These are phyloP conservation scores for Cryptocephalus primarius DNA, from an alignment of 2,888 invertebrate genomes.

Conservation along the genomic window DNA sequence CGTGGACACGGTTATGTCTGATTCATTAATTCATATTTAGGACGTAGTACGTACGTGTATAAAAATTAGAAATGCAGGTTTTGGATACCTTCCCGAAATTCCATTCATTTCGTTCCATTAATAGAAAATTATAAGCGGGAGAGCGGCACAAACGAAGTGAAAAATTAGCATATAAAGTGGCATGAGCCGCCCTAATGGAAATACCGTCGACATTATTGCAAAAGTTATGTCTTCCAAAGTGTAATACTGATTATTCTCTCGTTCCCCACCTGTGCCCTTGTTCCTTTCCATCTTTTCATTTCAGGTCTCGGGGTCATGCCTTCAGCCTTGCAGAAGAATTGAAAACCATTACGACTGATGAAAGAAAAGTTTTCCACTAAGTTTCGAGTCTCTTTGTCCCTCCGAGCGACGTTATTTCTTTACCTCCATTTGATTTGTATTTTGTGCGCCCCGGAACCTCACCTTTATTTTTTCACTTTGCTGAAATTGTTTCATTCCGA, in stretches of 20 bases:
- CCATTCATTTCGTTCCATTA: too few relatives aligned
- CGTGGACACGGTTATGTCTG: too few relatives aligned
- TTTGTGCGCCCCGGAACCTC: constrained; percentile 19
- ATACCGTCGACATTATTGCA: constrained; percentile 11
- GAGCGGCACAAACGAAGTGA: not conserved
- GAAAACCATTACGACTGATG: constrained; percentile 39
- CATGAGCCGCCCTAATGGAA: constrained; percentile 9
- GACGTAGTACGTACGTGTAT: too few relatives aligned
- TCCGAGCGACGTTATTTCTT: constrained; percentile 26
- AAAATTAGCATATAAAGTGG: constrained; percentile 11
- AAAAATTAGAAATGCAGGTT: too few relatives aligned
- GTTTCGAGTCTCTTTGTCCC: constrained; percentile 35
- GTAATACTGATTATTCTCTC: constrained; percentile 9
- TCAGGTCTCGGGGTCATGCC: constrained; percentile 21
- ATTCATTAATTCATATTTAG: too few relatives aligned
- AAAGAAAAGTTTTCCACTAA: constrained; percentile 38
- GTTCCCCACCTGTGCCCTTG: constrained; percentile 12
- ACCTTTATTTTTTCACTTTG: constrained; percentile 29
- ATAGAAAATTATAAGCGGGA: too few relatives aligned
- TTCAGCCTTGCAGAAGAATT: constrained; percentile 29
- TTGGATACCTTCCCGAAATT: too few relatives aligned
- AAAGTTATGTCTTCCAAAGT: constrained; percentile 19
- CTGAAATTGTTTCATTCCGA: constrained; percentile 26
- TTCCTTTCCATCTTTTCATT: constrained; percentile 5
- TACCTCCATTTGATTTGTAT: constrained; percentile 34